These are phyloP conservation scores for Meandrusa payeni DNA, from an alignment of 2,888 invertebrate genomes.

Conservation along the genomic window DNA sequence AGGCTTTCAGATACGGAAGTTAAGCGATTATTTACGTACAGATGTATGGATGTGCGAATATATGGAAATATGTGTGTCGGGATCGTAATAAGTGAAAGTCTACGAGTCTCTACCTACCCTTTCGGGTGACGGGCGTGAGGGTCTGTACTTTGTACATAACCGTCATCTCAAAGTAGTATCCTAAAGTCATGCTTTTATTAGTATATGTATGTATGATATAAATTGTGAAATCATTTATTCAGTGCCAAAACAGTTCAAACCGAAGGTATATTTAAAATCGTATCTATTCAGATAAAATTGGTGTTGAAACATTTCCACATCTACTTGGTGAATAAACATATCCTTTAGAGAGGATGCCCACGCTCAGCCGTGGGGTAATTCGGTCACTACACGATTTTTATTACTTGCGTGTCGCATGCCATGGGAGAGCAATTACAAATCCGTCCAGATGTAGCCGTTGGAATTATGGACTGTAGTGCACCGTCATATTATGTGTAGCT, in stretches of 20 bases:
- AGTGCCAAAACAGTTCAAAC: slow-evolving; percentile 27
- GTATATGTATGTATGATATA: not conserved
- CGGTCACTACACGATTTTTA: slow-evolving; percentile 17
- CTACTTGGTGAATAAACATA: not conserved
- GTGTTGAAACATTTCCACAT: slow-evolving; percentile 38
- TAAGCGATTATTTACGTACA: too few relatives aligned
- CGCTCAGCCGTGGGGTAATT: too few relatives aligned
- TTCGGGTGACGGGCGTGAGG: too few relatives aligned
- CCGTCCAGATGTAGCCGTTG: slow-evolving; percentile 43
- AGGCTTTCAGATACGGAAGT: too few relatives aligned
- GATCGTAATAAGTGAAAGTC: too few relatives aligned
- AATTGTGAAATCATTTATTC: slow-evolving; percentile 6
- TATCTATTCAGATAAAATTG: slow-evolving; percentile 29
- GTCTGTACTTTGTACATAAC: too few relatives aligned
- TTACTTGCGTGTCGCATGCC: not conserved
- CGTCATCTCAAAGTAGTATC: too few relatives aligned
- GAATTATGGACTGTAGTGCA: not conserved
- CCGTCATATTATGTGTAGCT: not conserved
- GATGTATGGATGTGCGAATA: too few relatives aligned
- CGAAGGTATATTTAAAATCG: slow-evolving; percentile 16
- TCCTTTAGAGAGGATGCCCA: too few relatives aligned
- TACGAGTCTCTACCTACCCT: too few relatives aligned
- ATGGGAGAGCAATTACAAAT: slow-evolving; percentile 40
- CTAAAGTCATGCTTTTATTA: not conserved
- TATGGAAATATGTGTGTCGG: too few relatives aligned